These are phyloP conservation scores for Drosophila ironensis DNA, from an alignment of 1,140 invertebrate genomes.

Conservation along the genomic window DNA sequence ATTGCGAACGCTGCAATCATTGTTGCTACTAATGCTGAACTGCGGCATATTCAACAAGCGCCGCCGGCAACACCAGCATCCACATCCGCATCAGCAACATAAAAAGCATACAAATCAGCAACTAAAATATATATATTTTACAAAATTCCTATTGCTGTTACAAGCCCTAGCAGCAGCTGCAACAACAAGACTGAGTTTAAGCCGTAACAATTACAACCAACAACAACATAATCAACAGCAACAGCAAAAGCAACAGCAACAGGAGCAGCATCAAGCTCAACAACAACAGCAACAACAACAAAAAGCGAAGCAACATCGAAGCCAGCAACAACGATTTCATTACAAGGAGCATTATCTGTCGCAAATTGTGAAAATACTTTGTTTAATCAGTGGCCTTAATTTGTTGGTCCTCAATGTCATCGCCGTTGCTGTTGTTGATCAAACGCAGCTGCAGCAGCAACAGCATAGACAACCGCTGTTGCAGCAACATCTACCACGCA, in stretches of 20 bases:
- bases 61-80: constrained; percentile 11
- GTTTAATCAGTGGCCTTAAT: constrained; percentile 20
- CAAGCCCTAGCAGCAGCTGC: constrained; percentile 22
- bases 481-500: not conserved
- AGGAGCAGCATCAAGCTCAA: constrained; percentile 15
- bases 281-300: constrained; percentile 1
- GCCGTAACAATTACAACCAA: constrained; percentile 34
- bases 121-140: constrained; percentile 19
- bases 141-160: constrained; percentile 45
- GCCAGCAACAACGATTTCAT: not conserved
- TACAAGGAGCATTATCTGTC: not conserved
- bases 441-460: not conserved
- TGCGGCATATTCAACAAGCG: constrained; percentile 42
- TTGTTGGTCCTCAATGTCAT: constrained; percentile 14
- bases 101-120: constrained; percentile 2
- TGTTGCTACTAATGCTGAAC: constrained; percentile 39
- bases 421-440: not conserved
- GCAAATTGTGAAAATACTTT: not conserved
- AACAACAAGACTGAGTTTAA: constrained; percentile 43
- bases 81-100: not conserved
- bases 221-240: constrained; percentile 29
- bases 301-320: not conserved
- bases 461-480: not conserved
- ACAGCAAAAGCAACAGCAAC: constrained; percentile 21
- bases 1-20: constrained; percentile 36